A percentile compares a stretch with the other conserved stretches of the same genome.
Evolutionary conservation across 2,113 vertebrate species (phyloP).

Genomic region (Pterocles burchelli): DNA sequence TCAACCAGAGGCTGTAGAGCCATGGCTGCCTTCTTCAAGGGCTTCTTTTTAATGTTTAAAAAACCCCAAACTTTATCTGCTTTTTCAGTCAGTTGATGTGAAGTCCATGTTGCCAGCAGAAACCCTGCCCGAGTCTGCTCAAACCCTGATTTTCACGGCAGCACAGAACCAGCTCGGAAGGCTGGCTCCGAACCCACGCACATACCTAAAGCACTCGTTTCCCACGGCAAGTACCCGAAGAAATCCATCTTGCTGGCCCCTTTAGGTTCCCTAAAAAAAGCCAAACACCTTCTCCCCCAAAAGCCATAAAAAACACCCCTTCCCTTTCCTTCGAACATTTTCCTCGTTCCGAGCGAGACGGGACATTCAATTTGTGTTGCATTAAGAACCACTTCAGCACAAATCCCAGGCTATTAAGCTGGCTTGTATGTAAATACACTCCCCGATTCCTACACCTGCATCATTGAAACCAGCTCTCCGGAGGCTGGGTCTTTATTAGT

Average conservation of each 20-base stretch:
- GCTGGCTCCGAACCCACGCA: not conserved
- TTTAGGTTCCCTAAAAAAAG: not conserved
- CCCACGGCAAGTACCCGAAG: not conserved
- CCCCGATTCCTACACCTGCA: conserved; percentile 31
- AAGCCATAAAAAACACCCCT: not conserved
- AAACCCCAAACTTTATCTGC: not conserved
- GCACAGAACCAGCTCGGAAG: not conserved
- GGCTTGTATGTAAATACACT: not conserved
- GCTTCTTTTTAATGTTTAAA: not conserved
- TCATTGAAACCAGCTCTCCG: not conserved
- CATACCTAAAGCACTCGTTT: conserved; percentile 10
- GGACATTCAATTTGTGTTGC: conserved; percentile 18
- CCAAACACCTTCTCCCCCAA: not conserved
- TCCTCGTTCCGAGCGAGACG: not conserved
- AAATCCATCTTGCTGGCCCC: conserved; percentile 27
- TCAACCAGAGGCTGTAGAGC: not conserved
- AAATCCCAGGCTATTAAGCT: conserved; percentile 42
- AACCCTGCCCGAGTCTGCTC: not conserved
- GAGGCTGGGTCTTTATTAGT: conserved; percentile 48
- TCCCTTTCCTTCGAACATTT: not conserved
- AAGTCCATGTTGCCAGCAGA: not conserved
- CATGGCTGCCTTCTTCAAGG: not conserved
- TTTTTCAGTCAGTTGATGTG: not conserved
- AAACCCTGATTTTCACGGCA: not conserved
- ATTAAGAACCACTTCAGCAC: conserved; percentile 45